Evolutionary conservation across 2,797 vertebrate genomes (phyloP), one percentile per base, ranked within the genome.

Genomic region (Platalea minor): DNA sequence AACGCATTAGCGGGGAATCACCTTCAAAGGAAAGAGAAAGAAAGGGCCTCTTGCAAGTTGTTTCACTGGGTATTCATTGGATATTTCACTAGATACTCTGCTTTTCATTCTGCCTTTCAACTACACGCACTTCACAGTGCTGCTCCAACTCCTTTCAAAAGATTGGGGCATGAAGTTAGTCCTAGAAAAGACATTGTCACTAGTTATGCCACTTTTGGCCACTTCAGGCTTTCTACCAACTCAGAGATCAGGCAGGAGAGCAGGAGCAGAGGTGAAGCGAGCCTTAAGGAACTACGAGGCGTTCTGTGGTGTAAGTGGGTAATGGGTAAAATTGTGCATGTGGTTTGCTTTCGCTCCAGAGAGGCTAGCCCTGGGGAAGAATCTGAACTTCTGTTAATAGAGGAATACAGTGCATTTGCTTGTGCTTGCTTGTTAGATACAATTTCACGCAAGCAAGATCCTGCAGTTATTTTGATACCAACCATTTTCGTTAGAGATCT

Each of bases 391-490:
- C 14, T 39, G 20, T 69, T 93, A 88, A 88, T 45, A 86, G 41
- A 50, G 54, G 23, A 91, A 64, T 41, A 80, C 72, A 56, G 82
- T 60, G 72, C 23, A 41, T 75, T 88, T 84, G 33, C 88, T 94
- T 73, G 43, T 67, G 88, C 68, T 92, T 70, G 46, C 77, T 77
- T 95, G 59, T 73, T 91, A 94, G 59, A 73, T 70, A 53, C 0
- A 0, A 89, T 92, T 95, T 95, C 89, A 94, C 3, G 4, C 89
- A 87, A 78, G 77, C 21, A 67, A 95, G 70, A 41, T 67, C 84
- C 65, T 78, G 61, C 50, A 94, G 83, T 67, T 73, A 64, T 90
- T 95, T 88, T 86, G 74, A 86, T 86, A 90, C 50, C 45, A 93
- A 80, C 17, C 11, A 31, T 69, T 91, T 87, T 93, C 67, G 61